Percentiles rank a stretch among this genome's conserved stretches.
phyloP scores from a whole-genome alignment of 2,888 invertebrate species.

The Pilophorus perplexus region DNA sequence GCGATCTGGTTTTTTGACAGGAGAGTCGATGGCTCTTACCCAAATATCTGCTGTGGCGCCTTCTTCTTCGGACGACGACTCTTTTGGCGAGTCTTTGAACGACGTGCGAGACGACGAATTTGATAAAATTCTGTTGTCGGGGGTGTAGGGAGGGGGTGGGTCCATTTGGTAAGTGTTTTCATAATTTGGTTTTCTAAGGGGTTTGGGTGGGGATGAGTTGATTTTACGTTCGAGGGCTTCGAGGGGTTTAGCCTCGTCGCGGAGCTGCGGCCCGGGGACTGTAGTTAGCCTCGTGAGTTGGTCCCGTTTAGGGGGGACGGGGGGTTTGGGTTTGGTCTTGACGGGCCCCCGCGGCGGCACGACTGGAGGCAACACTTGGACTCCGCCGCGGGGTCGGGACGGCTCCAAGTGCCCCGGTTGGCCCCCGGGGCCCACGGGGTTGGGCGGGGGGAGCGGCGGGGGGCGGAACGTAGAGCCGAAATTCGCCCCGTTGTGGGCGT shows the following conservation, averaged over 20 bases:
- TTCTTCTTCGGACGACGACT: conserved; percentile 48
- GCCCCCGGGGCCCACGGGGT: not conserved
- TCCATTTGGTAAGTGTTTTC: conserved; percentile 38
- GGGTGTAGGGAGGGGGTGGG: conserved; percentile 39
- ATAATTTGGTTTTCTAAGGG: conserved; percentile 38
- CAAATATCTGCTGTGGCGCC: conserved; percentile 50
- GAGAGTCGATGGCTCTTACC: conserved; percentile 49
- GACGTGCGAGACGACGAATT: conserved; percentile 4
- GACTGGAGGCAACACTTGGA: conserved; percentile 47
- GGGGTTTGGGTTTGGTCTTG: conserved; percentile 48
- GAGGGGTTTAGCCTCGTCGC: conserved; percentile 42
- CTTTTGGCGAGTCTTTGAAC: conserved; percentile 22
- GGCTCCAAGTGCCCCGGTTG: conserved; percentile 8
- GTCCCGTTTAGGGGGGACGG: conserved; percentile 49
- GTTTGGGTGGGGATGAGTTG: conserved; percentile 31
- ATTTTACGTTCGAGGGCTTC: conserved; percentile 43
- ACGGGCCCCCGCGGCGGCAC: conserved; percentile 44
- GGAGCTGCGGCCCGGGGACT: conserved; percentile 39
- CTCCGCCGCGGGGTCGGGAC: conserved; percentile 44
- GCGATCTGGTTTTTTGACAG: conserved; percentile 47
- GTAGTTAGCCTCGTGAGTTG: conserved; percentile 49
- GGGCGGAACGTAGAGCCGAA: conserved; percentile 38
- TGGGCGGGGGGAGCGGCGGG: conserved; percentile 24
- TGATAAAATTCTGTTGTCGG: conserved; percentile 36
- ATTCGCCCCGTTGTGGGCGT: conserved; percentile 37